Evolutionary conservation across 2,113 vertebrate genomes (phyloP), one percentile per base, ranked within the genome.

Genomic region (Microcebus tavaratra): DNA sequence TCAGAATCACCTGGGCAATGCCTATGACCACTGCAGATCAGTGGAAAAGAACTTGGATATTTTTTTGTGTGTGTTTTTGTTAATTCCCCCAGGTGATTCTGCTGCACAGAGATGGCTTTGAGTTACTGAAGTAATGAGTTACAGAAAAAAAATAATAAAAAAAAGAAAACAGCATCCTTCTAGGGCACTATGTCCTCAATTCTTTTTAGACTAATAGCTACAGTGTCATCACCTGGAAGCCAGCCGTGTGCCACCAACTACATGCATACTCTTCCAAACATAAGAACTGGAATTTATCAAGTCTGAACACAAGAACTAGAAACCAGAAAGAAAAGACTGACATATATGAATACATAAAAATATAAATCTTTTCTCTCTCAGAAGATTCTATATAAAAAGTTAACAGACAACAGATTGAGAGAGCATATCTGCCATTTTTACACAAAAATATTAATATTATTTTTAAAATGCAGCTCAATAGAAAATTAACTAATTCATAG

Each of bases 81-180:
- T 55, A 91, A 29, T 78, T 97, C 97, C 97, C 87, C 91, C 88
- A 98, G 97, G 81, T 98, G 94, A 98, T 82, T 78, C 61, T 45
- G 8, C n/a, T n/a, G 21, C 12, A 55, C 59, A 5, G 2, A n/a
- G 59, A 63, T 8, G 21, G 7, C 27, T 75, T 23, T 6, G 78
- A 81, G 34, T 13, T 18, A 50, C 3, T 57, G 18, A 17, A 11
- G 31, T 45, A 45, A 72, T 55, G 13, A 70, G 4, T 31, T 61
- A 55, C 15, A 31, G 3, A 18, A 53, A 31, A 42, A 42, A 42
- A 42, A 42, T 39, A 39, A 42, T 6, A 42, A 42, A 42, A 5
- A 42, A 5, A 42, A 42, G 5, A 68, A 29, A 88, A 18, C 6
- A 53, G 17, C n/a, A 27, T 53, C 39, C 8, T 82, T 53, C 48